Base-by-base conservation (phyloP, 2,113 vertebrate species). In the Gopherus flavomarginatus region DNA sequence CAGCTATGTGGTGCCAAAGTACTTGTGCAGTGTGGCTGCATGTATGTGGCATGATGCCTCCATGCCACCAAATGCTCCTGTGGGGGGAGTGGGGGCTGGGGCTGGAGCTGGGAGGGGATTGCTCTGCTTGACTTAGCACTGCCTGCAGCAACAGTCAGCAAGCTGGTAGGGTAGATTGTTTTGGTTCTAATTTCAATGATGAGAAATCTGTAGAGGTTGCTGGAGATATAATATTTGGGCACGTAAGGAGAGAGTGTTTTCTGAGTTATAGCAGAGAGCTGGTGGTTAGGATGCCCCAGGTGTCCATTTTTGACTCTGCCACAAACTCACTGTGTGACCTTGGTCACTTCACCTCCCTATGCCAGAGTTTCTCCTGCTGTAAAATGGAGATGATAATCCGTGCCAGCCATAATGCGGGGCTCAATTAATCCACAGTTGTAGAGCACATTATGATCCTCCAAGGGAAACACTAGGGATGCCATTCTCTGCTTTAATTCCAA, bases 361-460 rank as follows among this genome's bases (percentile, higher is more conserved):
- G 96, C 95, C 87, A 90, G 56, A 96, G 50, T 96, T 90, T 92
- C 65, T 97, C 87, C 29, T 49, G 83, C 86, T 95, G 95, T 91
- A 97, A 97, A 96, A 97, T 10, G 93, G 86, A 97, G 80, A 84
- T 85, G 90, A 95, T 95, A 97, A 97, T 96, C 92, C 57, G 87
- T 91, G 86, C 42, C 90, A 95, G 57, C 75, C 95, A 90, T 87
- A 88, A 79, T 3, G 0, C 72, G 83, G 79, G 75, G 75, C 83
- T 95, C 0, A 0, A 50, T 75, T 91, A 50, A 44, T 44, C 26
- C 22, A 44, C 38, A 77, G 24, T 44, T 90, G 42, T 92, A 83
- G 90, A 96, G 86, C n/a, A 83, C 81, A 79, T 97, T 92, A 96
- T 91, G 87, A 59, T 77, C 57, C 84, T 97, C 95, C 86, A 92